Conservation (phyloP, 2,113 vertebrate species). For the Hemiscyllium ocellatum region DNA sequence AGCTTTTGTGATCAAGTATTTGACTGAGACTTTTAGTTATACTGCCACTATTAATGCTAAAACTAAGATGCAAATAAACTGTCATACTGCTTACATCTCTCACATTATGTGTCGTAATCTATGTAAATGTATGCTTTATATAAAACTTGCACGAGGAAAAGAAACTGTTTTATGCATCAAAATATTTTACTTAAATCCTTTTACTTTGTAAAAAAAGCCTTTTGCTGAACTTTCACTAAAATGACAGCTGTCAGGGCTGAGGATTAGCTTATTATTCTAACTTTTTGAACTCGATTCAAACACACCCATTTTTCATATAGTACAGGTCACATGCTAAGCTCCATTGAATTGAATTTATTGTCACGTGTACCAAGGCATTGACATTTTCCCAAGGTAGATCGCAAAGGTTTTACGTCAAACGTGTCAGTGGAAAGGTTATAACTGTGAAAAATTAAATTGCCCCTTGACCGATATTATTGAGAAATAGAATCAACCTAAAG, state of each 20-base stretch:
- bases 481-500: neutral
- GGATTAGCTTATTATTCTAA: slow-evolving; percentile 1
- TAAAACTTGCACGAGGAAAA: neutral
- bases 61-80: neutral
- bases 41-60: neutral
- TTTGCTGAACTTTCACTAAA: neutral
- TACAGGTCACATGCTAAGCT: neutral
- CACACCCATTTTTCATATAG: neutral
- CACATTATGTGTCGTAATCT: neutral
- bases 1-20: neutral
- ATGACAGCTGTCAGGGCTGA: neutral
- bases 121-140: neutral
- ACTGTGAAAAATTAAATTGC: neutral
- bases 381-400: neutral
- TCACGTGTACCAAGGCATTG: no score
- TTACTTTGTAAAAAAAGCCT: neutral
- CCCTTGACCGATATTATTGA: neutral
- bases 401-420: neutral
- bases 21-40: neutral
- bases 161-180: neutral
- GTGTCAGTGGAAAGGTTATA: neutral
- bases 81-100: neutral
- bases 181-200: neutral
- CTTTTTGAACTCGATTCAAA: neutral
- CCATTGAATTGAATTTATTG: no score